Evolutionary conservation across 2,113 vertebrate species (phyloP).

Genomic region (Callaeas wilsoni): DNA sequence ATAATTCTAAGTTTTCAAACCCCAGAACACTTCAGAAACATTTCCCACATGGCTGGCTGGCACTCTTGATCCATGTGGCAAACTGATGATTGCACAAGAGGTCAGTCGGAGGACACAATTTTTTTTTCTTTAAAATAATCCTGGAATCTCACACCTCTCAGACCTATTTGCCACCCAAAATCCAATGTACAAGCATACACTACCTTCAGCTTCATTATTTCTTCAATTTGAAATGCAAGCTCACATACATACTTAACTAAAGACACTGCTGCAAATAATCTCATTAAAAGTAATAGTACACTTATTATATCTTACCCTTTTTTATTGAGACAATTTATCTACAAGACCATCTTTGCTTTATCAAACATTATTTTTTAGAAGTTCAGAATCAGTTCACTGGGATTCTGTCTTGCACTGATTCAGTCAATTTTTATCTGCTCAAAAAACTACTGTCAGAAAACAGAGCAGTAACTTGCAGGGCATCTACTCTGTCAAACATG

Average conservation of each 20-base stretch:
- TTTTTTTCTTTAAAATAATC: neutral
- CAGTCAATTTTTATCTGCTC: neutral
- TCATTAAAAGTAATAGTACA: neutral
- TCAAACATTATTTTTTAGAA: neutral
- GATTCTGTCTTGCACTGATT: neutral
- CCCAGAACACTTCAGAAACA: neutral
- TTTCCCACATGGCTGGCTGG: neutral
- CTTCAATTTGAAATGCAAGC: neutral
- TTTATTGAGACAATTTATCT: neutral
- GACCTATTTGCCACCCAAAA: neutral
- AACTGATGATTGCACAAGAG: neutral
- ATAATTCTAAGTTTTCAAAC: neutral
- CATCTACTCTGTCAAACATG: neutral
- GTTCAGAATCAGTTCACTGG: neutral
- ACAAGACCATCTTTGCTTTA: neutral
- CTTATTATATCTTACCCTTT: neutral
- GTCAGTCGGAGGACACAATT: fast-evolving
- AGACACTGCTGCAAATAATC: neutral
- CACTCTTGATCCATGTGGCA: neutral
- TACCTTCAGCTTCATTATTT: neutral
- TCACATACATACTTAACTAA: neutral
- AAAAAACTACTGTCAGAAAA: neutral
- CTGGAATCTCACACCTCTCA: neutral
- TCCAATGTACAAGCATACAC: neutral
- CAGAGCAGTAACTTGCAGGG: neutral